Base-by-base conservation (phyloP, 1,140 invertebrate species). In the Trichogramma pretiosum region DNA sequence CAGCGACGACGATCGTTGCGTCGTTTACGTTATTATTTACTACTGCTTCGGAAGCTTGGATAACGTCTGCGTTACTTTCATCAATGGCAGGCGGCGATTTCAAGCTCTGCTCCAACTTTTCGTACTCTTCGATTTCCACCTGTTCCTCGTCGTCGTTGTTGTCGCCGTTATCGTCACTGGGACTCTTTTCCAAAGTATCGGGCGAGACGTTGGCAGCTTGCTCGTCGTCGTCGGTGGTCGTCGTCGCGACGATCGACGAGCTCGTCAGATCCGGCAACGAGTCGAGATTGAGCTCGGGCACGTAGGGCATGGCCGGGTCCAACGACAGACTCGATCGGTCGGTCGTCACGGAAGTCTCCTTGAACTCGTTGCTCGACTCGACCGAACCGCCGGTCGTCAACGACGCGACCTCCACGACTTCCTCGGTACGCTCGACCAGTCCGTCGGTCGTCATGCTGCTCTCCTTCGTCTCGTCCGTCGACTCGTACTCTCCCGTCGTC, bases 231-330 rank as follows among this genome's bases (percentile, higher is more conserved):
- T n/a, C n/a, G 5, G 9, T 16, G 11, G 9, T 34, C 33, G 11
- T 11, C 5, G 8, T 11, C 11, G 5, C 33, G 11, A 5, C n/a
- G 30, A 64, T 63, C 0, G 64, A 66, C 0, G 65, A 68, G 9
- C 65, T 56, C 1, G 68, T 67, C 5, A 58, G 47, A 43, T 72
- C 69, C 17, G 62, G 63, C 5, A 70, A 57, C 13, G 63, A 62
- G 32, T 71, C 60, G 13, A 71, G 47, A 45, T 71, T 69, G 24
- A 70, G 48, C 40, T 70, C 70, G 0, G 68, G 68, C 13, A 71
- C 58, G 23, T 56, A 50, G 0, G 66, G 66, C 21, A 54, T 52
- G 0, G 11, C 46, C 1, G 48, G 45, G 43, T 68, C 64, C 26
- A 56, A 37, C 2, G 60, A 57, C 7, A 56, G 44, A 26, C 48